phyloP scores from a whole-genome alignment of 2,797 vertebrate species.

The Discoglossus pictus region DNA sequence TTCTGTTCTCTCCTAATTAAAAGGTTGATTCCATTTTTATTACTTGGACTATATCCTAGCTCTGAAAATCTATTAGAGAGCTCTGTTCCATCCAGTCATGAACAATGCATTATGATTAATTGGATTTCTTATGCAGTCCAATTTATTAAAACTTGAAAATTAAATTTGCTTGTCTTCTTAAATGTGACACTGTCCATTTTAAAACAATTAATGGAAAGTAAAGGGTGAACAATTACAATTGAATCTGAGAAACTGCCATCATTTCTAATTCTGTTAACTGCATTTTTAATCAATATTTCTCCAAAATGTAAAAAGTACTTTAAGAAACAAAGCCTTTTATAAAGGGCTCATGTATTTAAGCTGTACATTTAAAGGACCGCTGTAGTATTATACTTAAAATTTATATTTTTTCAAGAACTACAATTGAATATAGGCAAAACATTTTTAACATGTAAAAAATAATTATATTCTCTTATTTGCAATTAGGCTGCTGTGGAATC shows the following conservation, averaged over 20 bases:
- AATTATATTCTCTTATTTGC: too few relatives aligned
- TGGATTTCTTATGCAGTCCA: conserved; percentile 31
- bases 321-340: conserved; percentile 14
- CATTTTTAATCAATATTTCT: conserved; percentile 34
- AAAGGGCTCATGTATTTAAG: too few relatives aligned
- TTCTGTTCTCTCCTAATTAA: too few relatives aligned
- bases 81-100: not conserved
- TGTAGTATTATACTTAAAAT: too few relatives aligned
- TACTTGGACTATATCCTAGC: not conserved
- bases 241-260: not conserved
- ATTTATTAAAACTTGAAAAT: conserved; percentile 38
- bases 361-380: too few relatives aligned
- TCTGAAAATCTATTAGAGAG: conserved; percentile 20
- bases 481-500: too few relatives aligned
- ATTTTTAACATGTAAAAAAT: too few relatives aligned
- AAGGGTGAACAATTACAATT: conserved; percentile 31
- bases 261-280: conserved; percentile 40
- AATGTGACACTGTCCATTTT: conserved; percentile 37
- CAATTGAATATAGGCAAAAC: too few relatives aligned
- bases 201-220: conserved; percentile 36
- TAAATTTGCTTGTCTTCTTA: conserved; percentile 30
- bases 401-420: too few relatives aligned
- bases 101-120: conserved; percentile 25
- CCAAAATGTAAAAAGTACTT: conserved; percentile 11
- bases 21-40: too few relatives aligned